Conservation (phyloP, 2,113 vertebrate genomes). For the Ia io region DNA sequence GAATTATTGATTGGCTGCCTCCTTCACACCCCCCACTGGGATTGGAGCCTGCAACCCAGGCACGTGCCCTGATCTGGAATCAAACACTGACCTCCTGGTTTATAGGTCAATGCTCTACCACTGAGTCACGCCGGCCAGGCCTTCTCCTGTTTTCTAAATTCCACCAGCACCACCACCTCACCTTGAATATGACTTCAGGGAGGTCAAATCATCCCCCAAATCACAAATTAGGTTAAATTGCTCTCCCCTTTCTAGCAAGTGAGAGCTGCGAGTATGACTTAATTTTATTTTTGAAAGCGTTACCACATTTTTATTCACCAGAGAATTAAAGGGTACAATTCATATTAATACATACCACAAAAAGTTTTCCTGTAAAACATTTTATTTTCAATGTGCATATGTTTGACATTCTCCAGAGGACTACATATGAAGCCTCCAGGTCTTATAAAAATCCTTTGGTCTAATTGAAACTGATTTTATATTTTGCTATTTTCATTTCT, state of each 20-base stretch:
- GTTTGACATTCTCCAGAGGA: slow-evolving; percentile 19
- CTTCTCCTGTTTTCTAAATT: not conserved
- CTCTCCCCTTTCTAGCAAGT: not conserved
- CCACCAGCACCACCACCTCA: not conserved
- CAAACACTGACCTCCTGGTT: too few relatives aligned
- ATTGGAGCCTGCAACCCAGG: too few relatives aligned
- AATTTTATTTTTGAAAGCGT: slow-evolving; percentile 16
- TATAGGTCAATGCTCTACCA: too few relatives aligned
- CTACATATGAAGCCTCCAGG: not conserved
- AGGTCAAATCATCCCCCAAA: not conserved
- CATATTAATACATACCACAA: not conserved
- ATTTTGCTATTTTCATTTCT: not conserved
- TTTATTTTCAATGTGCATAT: slow-evolving; percentile 4
- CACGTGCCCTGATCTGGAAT: too few relatives aligned
- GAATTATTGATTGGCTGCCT: too few relatives aligned
- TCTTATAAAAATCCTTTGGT: slow-evolving; percentile 37
- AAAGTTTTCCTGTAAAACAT: slow-evolving; percentile 21
- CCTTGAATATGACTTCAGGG: not conserved
- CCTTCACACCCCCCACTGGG: too few relatives aligned
- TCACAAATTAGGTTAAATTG: not conserved
- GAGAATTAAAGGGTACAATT: not conserved
- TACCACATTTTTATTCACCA: not conserved
- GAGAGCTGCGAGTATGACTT: not conserved
- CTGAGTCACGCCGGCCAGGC: too few relatives aligned
- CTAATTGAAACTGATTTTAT: slow-evolving; percentile 7